phyloP scores from a whole-genome alignment of 2,797 vertebrate genomes.

The Esox lucius region DNA sequence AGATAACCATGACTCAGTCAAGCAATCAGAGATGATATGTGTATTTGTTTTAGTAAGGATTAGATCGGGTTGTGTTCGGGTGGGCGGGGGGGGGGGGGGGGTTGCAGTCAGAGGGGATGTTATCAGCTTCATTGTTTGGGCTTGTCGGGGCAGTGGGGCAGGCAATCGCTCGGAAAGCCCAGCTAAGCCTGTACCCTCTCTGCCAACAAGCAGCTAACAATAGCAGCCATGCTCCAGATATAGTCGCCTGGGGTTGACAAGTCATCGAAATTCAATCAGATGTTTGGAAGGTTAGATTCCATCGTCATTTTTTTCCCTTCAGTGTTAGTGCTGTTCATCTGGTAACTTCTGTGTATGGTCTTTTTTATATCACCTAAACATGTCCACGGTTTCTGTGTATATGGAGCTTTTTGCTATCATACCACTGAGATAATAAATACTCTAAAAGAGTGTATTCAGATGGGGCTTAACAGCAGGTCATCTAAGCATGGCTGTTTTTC shows the following conservation, averaged over 20 bases:
- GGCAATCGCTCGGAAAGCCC: conserved; percentile 39
- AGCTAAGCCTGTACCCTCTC: conserved; percentile 48
- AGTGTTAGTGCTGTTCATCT: conserved; percentile 29
- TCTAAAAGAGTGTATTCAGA: conserved; percentile 9
- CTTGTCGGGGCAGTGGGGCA: conserved; percentile 40
- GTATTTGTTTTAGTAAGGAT: neutral
- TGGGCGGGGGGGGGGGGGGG: too few relatives aligned
- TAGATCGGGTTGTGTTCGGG: neutral
- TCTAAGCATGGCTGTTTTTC: neutral
- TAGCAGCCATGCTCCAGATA: conserved; percentile 54
- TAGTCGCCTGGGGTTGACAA: conserved; percentile 45
- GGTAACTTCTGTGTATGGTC: neutral
- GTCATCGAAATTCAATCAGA: conserved; percentile 56
- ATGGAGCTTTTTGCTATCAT: neutral
- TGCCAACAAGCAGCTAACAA: conserved; percentile 60
- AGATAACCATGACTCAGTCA: neutral
- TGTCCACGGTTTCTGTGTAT: conserved; percentile 5
- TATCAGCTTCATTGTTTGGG: conserved; percentile 40
- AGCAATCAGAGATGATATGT: neutral
- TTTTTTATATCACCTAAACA: conserved; percentile 2
- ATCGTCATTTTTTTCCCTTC: conserved; percentile 38
- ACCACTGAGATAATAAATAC: neutral
- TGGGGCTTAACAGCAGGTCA: neutral
- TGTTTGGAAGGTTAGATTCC: conserved; percentile 36
- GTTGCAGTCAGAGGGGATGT: neutral